phyloP scores from a whole-genome alignment of 2,797 vertebrate species.

The Lates japonicus region DNA sequence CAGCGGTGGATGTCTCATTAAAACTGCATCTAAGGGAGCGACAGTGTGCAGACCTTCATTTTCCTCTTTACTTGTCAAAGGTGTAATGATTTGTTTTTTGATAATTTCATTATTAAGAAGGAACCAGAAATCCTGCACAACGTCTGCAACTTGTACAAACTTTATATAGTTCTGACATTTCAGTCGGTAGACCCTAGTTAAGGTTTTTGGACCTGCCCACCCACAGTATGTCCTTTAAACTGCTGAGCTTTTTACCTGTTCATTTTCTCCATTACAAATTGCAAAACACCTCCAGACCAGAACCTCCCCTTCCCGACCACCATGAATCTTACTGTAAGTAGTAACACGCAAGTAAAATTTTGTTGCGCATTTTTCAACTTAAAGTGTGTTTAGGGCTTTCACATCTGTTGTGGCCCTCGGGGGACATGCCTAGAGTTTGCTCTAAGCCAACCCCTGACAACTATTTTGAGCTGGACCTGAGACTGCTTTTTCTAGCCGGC shows the following conservation, averaged over 20 bases:
- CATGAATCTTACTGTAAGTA: slow-evolving; percentile 1
- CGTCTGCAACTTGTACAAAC: not conserved
- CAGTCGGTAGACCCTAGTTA: not conserved
- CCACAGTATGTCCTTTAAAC: not conserved
- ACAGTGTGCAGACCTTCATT: too few species aligned
- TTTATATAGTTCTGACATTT: not conserved
- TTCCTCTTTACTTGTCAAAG: not conserved
- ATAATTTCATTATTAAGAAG: not conserved
- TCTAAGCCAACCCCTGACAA: slow-evolving; percentile 46
- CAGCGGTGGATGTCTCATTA: too few species aligned
- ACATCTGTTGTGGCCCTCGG: slow-evolving; percentile 34
- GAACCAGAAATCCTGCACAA: not conserved
- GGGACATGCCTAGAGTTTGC: slow-evolving; percentile 55
- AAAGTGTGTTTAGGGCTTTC: slow-evolving; percentile 50
- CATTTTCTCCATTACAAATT: not conserved
- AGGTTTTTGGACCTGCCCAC: not conserved
- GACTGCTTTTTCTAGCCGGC: slow-evolving; percentile 62
- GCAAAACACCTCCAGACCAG: slow-evolving; percentile 7
- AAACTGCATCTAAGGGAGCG: too few species aligned
- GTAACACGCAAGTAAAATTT: slow-evolving; percentile 25
- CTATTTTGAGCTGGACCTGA: slow-evolving; percentile 67
- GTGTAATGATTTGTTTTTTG: not conserved
- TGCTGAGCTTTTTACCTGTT: not conserved
- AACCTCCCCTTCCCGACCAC: slow-evolving; percentile 8
- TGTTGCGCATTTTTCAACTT: slow-evolving; percentile 47